Conservation (phyloP, 2,797 vertebrate species). For the Centroberyx gerrardi region DNA sequence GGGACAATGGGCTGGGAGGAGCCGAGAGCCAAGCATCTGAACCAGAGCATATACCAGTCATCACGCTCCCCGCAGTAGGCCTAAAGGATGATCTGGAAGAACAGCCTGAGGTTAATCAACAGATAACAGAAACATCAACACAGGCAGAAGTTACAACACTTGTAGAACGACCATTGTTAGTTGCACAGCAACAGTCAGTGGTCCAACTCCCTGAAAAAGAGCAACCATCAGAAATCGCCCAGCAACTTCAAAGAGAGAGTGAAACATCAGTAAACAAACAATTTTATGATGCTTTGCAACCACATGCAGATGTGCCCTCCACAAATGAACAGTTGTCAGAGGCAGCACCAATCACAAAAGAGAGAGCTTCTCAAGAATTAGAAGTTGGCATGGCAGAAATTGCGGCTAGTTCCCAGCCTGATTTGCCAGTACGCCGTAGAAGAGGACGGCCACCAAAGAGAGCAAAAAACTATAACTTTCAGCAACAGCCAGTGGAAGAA, state of each 20-base stretch:
- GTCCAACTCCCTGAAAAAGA: slow-evolving; percentile 4
- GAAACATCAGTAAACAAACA: not conserved
- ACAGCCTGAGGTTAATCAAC: slow-evolving; percentile 16
- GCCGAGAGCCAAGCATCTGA: slow-evolving; percentile 26
- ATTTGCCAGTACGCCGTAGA: not conserved
- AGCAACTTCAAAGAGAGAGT: slow-evolving; percentile 7
- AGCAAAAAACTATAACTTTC: not conserved
- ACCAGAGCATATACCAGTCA: slow-evolving; percentile 20
- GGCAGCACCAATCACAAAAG: slow-evolving; percentile 7
- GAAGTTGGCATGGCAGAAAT: not conserved
- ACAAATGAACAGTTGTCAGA: slow-evolving; percentile 6
- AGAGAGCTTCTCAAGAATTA: slow-evolving; percentile 2
- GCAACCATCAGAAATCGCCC: not conserved
- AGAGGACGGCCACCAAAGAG: slow-evolving; percentile 60
- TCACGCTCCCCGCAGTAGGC: slow-evolving; percentile 30
- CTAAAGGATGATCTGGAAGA: slow-evolving; percentile 18
- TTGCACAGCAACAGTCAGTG: slow-evolving; percentile 1
- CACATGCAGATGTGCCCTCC: not conserved
- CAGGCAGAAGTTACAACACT: not conserved
- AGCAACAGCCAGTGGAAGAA: not conserved
- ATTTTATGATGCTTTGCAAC: not conserved
- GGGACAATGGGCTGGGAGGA: not conserved
- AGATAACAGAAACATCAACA: slow-evolving; percentile 11
- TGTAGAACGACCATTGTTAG: not conserved
- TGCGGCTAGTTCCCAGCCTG: not conserved